Evolutionary conservation across 2,888 invertebrate genomes (phyloP), one percentile per base, ranked within the genome.

Genomic region (Drosophila siamana): DNA sequence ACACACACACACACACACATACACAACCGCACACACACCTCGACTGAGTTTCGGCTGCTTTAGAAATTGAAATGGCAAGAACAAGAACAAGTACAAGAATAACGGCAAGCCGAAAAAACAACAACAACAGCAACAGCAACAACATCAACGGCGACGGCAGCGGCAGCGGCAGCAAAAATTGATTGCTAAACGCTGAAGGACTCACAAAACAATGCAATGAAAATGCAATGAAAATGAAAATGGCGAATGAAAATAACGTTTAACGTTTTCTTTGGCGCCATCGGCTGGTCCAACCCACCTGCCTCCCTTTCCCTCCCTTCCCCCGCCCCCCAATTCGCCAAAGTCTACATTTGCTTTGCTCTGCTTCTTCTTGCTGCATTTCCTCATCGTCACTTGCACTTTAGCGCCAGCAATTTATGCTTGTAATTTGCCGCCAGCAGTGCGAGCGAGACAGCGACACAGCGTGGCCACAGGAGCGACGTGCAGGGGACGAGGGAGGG

Each of bases 191-290:
- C 59, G 75, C 74, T 65, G 75, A 75, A 76, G 78, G 78, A 78
- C 76, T 78, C 74, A 50, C 59, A 78, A 78, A 74, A 69, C 76
- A 76, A 76, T 76, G 69, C 74, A 72, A 76, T 72, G 86, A 83
- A 83, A 83, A 77, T 85, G 79, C 76, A 82, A 82, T 81, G 78
- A 71, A 77, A 77, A 66, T 62, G 64, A 67, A 77, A 77, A 76
- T 66, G 72, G 80, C 80, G 50, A 82, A 84, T 75, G 78, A 78
- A 78, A 75, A 74, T 78, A 82, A 81, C 82, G 83, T 83, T 87
- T 76, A 83, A 87, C 76, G 82, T 81, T 84, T 82, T 65, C 78
- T 81, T 84, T 75, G 81, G 72, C 85, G 78, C 81, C 81, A 80
- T 63, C 78, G 64, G 65, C 48, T 43, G 60, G 30, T n/a, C 22